Evolutionary conservation across 92 coral and sea anemone species (phyloP), one percentile per base, ranked within the genome.

Genomic region (Zoanthus sansibaricus): DNA sequence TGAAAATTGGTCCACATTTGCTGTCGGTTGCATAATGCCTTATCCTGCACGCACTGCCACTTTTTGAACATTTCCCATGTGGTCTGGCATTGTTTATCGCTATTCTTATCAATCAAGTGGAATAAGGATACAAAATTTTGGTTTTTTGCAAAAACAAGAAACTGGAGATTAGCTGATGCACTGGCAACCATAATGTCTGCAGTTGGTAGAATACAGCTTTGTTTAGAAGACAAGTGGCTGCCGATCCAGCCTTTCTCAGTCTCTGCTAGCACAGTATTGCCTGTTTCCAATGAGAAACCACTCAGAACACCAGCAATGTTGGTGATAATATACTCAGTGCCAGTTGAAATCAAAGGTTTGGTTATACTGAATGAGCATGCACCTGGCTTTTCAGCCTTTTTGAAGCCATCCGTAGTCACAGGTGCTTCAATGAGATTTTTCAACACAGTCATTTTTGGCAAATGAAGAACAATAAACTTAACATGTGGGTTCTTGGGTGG

Each of bases 201-300:
- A 9, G 92, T 56, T 3, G 94, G 42, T 31, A 92, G 88, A 51
- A 83, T 67, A 48, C 85, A 76, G 61, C 93, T 90, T 87, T 91
- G 90, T 82, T 91, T 87, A 4, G 82, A 59, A 21, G 83, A 84
- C 51, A 94, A 82, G 74, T 93, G 92, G 82, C 98, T 88, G 11
- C 98, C 98, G 13, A 84, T 79, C 96, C 95, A 91, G 7, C 89
- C 92, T 11, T 75, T 68, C 90, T 94, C 87, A 9, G 85, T 82
- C 7, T 92, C 89, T 1, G 92, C 94, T 87, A 93, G 73, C 51
- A 94, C 93, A 12, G 77, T 88, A 84, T 92, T 94, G 6, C 96
- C 95, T 33, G 98, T 88, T 58, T 94, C 89, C 94, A 94, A 87
- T 83, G 98, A 94, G 82, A 93, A 85, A 30, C 95, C 91, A 61